phyloP scores from a whole-genome alignment of 2,888 invertebrate genomes.

The Synergus japonicus region DNA sequence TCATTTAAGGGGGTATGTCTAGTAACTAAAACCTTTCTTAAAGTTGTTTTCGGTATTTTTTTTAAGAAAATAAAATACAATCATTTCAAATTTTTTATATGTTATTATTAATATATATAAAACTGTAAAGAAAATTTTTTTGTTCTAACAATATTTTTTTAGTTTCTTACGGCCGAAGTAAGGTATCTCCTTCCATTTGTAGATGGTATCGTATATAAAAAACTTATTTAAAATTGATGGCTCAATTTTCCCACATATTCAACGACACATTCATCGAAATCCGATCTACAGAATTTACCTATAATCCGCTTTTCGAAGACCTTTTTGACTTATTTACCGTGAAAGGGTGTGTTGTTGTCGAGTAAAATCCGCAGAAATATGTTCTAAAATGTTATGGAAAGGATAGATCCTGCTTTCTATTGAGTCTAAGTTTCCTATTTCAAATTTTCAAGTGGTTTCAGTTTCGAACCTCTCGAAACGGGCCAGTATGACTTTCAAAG shows the following conservation, averaged over 20 bases:
- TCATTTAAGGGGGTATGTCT: too few relatives aligned
- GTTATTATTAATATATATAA: too few relatives aligned
- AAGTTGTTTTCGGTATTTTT: too few relatives aligned
- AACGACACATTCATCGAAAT: conserved; percentile 47
- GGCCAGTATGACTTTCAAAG: conserved; percentile 71
- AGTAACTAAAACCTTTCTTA: too few relatives aligned
- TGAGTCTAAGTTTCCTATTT: conserved; percentile 62
- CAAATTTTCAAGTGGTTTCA: conserved; percentile 68
- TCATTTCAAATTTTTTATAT: too few relatives aligned
- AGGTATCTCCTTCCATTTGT: too few relatives aligned
- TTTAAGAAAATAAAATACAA: too few relatives aligned
- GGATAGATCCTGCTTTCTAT: conserved; percentile 58
- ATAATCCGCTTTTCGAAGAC: conserved; percentile 53
- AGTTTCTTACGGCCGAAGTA: too few relatives aligned
- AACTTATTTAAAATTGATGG: not conserved
- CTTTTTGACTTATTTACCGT: conserved; percentile 63
- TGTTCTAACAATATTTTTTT: too few relatives aligned
- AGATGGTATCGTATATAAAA: not conserved
- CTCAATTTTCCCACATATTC: not conserved
- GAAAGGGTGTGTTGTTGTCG: conserved; percentile 51
- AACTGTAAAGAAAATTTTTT: too few relatives aligned
- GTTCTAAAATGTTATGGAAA: conserved; percentile 1
- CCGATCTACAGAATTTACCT: conserved; percentile 58
- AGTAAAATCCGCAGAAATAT: conserved; percentile 36
- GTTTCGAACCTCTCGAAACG: conserved; percentile 62